phyloP scores from a whole-genome alignment of 2,797 vertebrate genomes.

The Lophotriccus pileatus region DNA sequence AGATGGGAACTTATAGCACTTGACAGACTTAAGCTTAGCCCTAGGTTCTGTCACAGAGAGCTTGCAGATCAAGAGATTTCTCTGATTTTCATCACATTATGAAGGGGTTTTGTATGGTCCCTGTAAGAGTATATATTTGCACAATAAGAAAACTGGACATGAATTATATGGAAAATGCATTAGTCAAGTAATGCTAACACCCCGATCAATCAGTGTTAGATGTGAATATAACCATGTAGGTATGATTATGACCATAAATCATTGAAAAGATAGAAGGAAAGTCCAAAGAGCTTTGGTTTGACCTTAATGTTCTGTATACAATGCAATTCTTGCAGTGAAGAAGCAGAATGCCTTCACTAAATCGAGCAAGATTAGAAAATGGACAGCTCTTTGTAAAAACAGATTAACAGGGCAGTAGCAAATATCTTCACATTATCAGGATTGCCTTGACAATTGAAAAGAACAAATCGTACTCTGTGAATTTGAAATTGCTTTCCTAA shows the following conservation, averaged over 20 bases:
- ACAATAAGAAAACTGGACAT: neutral
- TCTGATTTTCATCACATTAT: neutral
- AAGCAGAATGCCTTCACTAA: neutral
- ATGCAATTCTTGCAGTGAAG: neutral
- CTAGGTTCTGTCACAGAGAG: neutral
- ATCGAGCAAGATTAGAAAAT: neutral
- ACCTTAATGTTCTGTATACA: neutral
- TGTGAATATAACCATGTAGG: neutral
- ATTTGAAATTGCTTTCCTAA: slow-evolving; percentile 1
- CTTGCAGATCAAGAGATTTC: neutral
- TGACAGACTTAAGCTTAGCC: neutral
- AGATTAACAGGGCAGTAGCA: neutral
- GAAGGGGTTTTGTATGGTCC: neutral
- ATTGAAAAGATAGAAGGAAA: neutral
- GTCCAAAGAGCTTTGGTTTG: neutral
- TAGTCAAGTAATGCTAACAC: neutral
- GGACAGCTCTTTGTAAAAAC: neutral
- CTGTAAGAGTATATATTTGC: neutral
- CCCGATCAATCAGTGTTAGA: accelerated
- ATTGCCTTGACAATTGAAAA: neutral
- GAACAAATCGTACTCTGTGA: neutral
- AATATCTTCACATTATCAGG: neutral
- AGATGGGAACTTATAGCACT: neutral
- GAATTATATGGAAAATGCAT: neutral
- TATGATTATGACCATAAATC: neutral